These are phyloP conservation scores for Sakesphorus luctuosus DNA, from an alignment of 2,113 vertebrate species.

Conservation along the genomic window DNA sequence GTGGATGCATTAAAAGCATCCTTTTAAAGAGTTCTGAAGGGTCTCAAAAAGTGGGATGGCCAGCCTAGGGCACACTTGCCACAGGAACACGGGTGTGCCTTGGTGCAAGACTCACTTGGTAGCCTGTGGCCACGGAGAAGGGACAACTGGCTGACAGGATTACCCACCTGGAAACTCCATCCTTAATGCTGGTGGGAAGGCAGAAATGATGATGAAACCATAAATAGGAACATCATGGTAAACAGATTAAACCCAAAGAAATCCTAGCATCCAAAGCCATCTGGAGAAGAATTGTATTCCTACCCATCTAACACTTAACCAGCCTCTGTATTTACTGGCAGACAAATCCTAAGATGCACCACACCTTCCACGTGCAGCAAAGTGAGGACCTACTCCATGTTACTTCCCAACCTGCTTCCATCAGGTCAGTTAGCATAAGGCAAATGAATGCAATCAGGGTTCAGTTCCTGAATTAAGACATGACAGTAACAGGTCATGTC, in stretches of 20 bases:
- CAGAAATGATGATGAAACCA: neutral
- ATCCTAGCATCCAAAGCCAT: neutral
- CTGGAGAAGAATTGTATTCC: neutral
- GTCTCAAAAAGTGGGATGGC: neutral
- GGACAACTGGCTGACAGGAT: neutral
- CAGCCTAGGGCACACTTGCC: neutral
- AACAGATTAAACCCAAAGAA: neutral
- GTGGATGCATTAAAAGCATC: neutral
- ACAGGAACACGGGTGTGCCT: neutral
- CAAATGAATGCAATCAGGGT: neutral
- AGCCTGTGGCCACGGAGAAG: neutral
- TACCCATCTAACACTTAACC: neutral
- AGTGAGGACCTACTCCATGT: neutral
- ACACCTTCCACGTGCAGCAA: neutral
- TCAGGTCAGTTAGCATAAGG: neutral
- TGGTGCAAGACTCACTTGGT: neutral
- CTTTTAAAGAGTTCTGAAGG: neutral
- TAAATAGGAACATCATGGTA: neutral
- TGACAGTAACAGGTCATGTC: neutral
- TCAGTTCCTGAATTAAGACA: neutral
- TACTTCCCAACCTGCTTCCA: neutral
- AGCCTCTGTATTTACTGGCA: neutral
- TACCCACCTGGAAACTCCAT: constrained; percentile 4
- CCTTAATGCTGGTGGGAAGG: neutral
- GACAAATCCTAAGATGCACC: neutral